A percentile compares a stretch with the other conserved stretches of the same genome.
phyloP scores from a whole-genome alignment of 2,888 invertebrate species.

The Nymphalis c-album region DNA sequence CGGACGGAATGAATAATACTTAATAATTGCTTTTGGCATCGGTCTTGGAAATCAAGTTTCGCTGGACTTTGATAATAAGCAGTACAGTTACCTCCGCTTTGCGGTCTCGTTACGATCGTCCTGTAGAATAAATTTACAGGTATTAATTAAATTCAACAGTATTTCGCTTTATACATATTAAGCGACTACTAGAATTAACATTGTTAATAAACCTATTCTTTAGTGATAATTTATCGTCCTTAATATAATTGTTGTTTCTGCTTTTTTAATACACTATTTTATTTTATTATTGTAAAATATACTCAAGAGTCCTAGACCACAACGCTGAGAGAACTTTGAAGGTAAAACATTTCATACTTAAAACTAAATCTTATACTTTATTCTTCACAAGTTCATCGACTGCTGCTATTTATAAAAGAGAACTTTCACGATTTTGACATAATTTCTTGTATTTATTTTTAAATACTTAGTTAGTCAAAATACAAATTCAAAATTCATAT shows the following conservation, averaged over 20 bases:
- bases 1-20: slow-evolving; percentile 47
- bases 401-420: no score
- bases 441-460: no score
- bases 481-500: no score
- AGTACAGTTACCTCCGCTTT: slow-evolving; percentile 42
- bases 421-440: no score
- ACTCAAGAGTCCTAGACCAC: not conserved
- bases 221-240: not conserved
- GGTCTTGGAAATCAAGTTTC: slow-evolving; percentile 58
- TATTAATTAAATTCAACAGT: slow-evolving; percentile 21
- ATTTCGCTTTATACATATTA: slow-evolving; percentile 4
- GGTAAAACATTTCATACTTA: no score
- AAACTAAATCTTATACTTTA: no score
- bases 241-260: no score
- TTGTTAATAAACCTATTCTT: not conserved
- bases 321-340: no score
- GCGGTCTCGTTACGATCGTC: slow-evolving; percentile 47
- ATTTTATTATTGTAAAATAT: not conserved
- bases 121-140: slow-evolving; percentile 13
- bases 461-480: no score
- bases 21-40: slow-evolving; percentile 68
- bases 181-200: not conserved
- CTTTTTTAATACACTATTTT: no score
- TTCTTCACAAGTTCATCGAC: no score
- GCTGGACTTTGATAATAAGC: slow-evolving; percentile 54